Base-by-base conservation (phyloP, 1,140 invertebrate species). In the Dendroctonus valens region DNA sequence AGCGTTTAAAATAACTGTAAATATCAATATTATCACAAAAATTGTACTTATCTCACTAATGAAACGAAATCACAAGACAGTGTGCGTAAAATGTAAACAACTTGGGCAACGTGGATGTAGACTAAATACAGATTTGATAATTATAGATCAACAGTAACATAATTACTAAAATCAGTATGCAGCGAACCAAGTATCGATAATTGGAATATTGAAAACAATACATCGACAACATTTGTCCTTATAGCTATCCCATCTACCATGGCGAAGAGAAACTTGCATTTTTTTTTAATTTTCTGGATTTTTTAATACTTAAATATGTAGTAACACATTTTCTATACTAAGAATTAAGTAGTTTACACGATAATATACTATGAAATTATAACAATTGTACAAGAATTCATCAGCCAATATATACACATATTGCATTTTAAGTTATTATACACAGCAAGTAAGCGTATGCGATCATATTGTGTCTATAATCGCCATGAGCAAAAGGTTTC, bases 311-410 rank as follows among this genome's bases (percentile, higher is more conserved):
- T 71, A 72, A 57, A 72, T 68, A 70, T 59, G 68, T 70, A 73
- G 60, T 72, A 74, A 73, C 72, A 70, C 65, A 72, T 72, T 73
- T 68, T 65, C 71, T 72, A 74, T 63, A 42, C 67, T 65, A 71
- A 46, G 40, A 68, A 67, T 60, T 61, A 69, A 71, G 64, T 69
- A 69, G 42, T 69, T 69, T 69, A 65, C 60, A 62, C 73, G 71
- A 72, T 73, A 72, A 77, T 77, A 77, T 77, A 75, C 75, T 77
- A 77, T 77, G 75, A 77, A 77, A 77, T 76, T 68, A 77, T 77
- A 77, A 77, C 76, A 77, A 75, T 76, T 77, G 76, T 77, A 77
- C 76, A 76, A 69, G 72, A 74, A 60, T 65, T 68, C 66, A 68
- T 74, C 73, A 75, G 75, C 75, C 74, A 67, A 75, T 77, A 76